phyloP scores from a whole-genome alignment of 2,888 invertebrate species.

The Lypha dubia region DNA sequence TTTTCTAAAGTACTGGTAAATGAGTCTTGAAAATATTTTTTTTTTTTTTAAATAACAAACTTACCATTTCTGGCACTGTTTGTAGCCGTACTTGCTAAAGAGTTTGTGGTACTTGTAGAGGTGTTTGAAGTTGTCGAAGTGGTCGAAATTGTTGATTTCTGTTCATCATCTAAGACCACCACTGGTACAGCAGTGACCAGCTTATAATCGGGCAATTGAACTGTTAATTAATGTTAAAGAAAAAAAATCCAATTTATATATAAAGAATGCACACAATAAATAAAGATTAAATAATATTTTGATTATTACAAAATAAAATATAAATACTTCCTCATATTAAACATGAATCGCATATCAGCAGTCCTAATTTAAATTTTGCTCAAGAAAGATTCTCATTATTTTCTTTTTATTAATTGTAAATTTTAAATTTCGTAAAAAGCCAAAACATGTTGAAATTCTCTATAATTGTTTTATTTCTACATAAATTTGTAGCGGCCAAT shows the following conservation, averaged over 20 bases:
- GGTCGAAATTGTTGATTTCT: constrained; percentile 75
- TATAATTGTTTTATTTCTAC: constrained; percentile 23
- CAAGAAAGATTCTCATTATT: background rate
- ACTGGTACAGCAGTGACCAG: constrained; percentile 91
- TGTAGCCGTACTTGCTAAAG: constrained; percentile 62
- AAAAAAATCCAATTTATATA: constrained; percentile 25
- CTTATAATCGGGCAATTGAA: constrained; percentile 86
- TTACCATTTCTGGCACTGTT: constrained; percentile 71
- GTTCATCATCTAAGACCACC: constrained; percentile 89
- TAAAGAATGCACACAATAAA: background rate
- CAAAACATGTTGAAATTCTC: constrained; percentile 56
- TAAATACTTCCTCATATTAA: background rate
- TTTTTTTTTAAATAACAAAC: constrained; percentile 18
- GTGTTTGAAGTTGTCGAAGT: constrained; percentile 48
- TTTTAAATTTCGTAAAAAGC: background rate
- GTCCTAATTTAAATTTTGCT: constrained; percentile 25
- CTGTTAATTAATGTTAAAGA: constrained; percentile 75
- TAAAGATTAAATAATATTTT: constrained; percentile 44
- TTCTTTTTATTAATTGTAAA: background rate
- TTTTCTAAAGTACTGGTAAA: background rate
- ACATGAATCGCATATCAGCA: constrained; percentile 39
- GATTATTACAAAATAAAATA: constrained; percentile 18
- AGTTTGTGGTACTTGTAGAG: constrained; percentile 50
- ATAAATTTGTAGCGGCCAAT: constrained; percentile 20
- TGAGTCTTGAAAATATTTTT: background rate